Evolutionary conservation across 2,888 invertebrate species (phyloP).

Genomic region (Synanthedon myopaeformis): DNA sequence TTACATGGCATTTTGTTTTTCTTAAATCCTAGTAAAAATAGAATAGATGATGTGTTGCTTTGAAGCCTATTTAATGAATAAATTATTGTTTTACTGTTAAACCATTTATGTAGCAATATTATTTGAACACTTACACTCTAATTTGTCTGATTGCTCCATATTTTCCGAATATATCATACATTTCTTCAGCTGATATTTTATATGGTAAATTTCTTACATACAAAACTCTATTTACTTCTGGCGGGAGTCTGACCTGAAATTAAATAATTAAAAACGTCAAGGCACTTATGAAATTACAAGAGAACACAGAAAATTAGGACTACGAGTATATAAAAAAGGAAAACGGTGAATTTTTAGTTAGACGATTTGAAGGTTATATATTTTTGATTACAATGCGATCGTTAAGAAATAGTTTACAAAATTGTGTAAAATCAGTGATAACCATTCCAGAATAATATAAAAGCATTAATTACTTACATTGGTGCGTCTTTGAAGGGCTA

Average conservation of each 20-base stretch:
- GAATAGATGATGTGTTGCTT: too few relatives aligned
- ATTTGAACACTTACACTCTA: slow-evolving; percentile 81
- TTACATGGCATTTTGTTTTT: too few relatives aligned
- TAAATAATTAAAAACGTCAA: slow-evolving; percentile 5
- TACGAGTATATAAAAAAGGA: not conserved
- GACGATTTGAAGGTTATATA: not conserved
- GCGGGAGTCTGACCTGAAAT: slow-evolving; percentile 93
- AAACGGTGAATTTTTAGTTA: slow-evolving; percentile 1
- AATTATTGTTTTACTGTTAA: too few relatives aligned
- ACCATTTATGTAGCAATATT: too few relatives aligned
- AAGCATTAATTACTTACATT: slow-evolving; percentile 69
- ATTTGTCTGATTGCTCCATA: slow-evolving; percentile 99
- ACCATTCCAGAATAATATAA: too few relatives aligned
- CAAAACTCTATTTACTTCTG: slow-evolving; percentile 97
- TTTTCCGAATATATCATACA: slow-evolving; percentile 99
- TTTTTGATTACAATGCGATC: slow-evolving; percentile 2
- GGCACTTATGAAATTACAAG: not conserved
- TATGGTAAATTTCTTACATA: slow-evolving; percentile 98
- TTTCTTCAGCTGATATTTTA: slow-evolving; percentile 99
- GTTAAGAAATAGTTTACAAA: not conserved
- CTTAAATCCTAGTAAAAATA: too few relatives aligned
- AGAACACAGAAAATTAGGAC: too few relatives aligned
- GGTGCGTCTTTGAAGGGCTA: slow-evolving; percentile 80
- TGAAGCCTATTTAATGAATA: too few relatives aligned
- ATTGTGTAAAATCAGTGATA: too few relatives aligned